A percentile compares a stretch with the other conserved stretches of the same genome.
phyloP scores from a whole-genome alignment of 2,113 vertebrate genomes.

The Parotia lawesii region DNA sequence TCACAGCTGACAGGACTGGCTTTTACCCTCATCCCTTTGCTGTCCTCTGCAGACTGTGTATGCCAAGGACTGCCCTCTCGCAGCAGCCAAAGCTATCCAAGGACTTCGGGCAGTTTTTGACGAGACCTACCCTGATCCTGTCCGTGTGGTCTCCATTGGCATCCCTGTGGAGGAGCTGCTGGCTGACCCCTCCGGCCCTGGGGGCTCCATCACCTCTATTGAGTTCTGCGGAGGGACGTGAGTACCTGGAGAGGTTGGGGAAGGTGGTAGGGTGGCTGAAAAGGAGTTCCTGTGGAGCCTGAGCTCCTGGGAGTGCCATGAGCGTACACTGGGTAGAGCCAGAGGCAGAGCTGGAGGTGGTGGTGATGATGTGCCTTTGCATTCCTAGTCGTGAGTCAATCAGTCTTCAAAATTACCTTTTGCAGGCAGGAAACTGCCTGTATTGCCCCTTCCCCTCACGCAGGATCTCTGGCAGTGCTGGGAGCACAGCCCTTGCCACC shows the following conservation, averaged over 20 bases:
- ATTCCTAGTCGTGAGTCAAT: not conserved
- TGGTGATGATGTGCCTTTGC: not conserved
- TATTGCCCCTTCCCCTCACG: rapidly evolving
- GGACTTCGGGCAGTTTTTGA: constrained; percentile 95
- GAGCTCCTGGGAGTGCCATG: rapidly evolving
- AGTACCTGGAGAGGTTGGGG: constrained; percentile 50
- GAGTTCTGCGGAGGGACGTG: constrained; percentile 98
- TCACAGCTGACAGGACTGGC: not conserved
- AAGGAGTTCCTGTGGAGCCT: not conserved
- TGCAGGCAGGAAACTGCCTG: not conserved
- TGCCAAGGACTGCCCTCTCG: constrained; percentile 84
- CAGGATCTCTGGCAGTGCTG: not conserved
- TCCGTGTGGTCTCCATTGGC: constrained; percentile 92
- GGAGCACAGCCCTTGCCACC: not conserved
- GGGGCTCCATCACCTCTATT: constrained; percentile 86
- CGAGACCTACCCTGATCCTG: constrained; percentile 95
- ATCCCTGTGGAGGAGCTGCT: constrained; percentile 86
- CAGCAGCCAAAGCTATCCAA: constrained; percentile 92
- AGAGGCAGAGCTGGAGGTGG: not conserved
- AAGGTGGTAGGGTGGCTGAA: rapidly evolving
- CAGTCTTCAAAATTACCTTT: not conserved
- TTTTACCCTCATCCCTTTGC: not conserved
- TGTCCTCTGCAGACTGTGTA: constrained; percentile 80
- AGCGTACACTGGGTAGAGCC: not conserved
- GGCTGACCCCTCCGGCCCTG: constrained; percentile 84